These are phyloP conservation scores for Heteromormyrus szaboi DNA, from an alignment of 2,797 vertebrate species.

Conservation along the genomic window DNA sequence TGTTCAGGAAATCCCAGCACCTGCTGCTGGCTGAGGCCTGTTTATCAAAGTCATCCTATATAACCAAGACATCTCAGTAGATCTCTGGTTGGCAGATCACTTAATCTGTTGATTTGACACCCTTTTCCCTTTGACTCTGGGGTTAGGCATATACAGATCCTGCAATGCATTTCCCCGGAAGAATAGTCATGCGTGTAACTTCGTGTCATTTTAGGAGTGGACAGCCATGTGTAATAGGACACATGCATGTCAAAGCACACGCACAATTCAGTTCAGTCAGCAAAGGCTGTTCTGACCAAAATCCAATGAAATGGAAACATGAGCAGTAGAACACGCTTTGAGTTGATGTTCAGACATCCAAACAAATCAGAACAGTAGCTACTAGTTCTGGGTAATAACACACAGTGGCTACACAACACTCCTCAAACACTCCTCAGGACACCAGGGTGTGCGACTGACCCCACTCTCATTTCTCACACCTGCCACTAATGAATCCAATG, in stretches of 20 bases:
- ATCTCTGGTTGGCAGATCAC: not conserved
- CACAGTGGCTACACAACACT: not conserved
- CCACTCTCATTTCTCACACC: not conserved
- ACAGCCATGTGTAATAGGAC: not conserved
- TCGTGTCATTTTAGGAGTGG: not conserved
- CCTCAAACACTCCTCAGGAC: not conserved
- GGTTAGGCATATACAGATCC: not conserved
- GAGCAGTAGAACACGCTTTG: not conserved
- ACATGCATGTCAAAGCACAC: not conserved
- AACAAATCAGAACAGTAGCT: not conserved
- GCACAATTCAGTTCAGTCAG: not conserved
- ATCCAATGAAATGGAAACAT: not conserved
- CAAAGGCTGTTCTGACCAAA: not conserved
- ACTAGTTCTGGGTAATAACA: not conserved
- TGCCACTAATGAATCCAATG: not conserved
- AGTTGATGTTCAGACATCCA: not conserved
- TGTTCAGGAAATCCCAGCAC: not conserved
- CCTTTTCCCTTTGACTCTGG: not conserved
- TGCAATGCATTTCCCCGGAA: not conserved
- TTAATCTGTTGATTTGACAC: not conserved
- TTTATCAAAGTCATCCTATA: not conserved
- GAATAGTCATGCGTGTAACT: not conserved
- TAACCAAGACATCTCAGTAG: not conserved
- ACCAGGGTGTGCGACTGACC: not conserved
- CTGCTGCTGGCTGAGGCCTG: not conserved